Conservation (phyloP, 2,113 vertebrate species). For the Neopipo cinnamomea region DNA sequence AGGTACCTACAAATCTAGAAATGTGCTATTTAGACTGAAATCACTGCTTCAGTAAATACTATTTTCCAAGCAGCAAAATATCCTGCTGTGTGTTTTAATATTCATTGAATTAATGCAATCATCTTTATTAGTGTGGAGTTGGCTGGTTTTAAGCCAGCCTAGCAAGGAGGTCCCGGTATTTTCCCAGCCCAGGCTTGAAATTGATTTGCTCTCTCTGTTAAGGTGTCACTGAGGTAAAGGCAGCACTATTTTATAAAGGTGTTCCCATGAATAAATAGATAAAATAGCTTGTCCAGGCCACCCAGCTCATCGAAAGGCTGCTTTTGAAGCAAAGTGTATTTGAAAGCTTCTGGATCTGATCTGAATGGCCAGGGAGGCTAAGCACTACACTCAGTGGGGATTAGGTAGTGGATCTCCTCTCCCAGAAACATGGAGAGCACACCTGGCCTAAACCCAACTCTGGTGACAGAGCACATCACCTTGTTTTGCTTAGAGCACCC, state of each 20-base stretch:
- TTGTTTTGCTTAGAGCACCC: not conserved
- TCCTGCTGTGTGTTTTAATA: not conserved
- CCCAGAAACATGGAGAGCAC: not conserved
- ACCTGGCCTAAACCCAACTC: not conserved
- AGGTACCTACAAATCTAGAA: not conserved
- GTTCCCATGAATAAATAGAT: not conserved
- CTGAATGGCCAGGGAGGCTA: not conserved
- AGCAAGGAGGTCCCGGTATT: not conserved
- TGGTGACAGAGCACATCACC: not conserved
- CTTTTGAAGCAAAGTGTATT: not conserved
- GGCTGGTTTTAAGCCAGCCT: not conserved
- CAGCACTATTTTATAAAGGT: not conserved
- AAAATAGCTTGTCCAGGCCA: not conserved
- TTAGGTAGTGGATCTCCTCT: not conserved
- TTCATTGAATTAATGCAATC: not conserved
- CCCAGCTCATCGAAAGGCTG: not conserved
- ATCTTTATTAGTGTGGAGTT: not conserved
- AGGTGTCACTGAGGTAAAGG: not conserved
- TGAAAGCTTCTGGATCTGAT: not conserved
- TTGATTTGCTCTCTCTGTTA: not conserved
- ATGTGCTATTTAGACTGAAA: not conserved
- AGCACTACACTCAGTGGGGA: not conserved
- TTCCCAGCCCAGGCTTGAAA: not conserved
- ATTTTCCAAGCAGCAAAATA: conserved; percentile 2
- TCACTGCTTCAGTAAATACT: not conserved